These are phyloP conservation scores for Stegastes partitus DNA, from an alignment of 2,113 vertebrate genomes.

Conservation along the genomic window DNA sequence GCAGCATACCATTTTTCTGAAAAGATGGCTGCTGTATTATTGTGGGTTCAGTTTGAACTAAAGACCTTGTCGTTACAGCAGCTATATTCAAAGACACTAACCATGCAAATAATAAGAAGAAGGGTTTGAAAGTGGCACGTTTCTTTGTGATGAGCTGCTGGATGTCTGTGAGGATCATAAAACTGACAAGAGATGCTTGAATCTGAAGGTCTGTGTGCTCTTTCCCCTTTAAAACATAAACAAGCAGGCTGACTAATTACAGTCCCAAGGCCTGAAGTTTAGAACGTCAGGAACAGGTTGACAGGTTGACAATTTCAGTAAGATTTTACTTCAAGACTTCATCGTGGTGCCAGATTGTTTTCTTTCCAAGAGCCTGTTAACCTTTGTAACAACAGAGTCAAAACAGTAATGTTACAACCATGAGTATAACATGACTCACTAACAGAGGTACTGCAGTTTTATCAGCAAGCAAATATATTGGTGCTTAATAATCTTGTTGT, in stretches of 20 bases:
- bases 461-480: not conserved
- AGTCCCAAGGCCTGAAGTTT: not conserved
- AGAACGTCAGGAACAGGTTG: not conserved
- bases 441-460: not conserved
- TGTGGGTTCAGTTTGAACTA: not conserved
- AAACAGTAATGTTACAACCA: not conserved
- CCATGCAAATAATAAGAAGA: not conserved
- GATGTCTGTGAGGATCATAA: not conserved
- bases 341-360: not conserved
- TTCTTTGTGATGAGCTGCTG: not conserved
- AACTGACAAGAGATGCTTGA: not conserved
- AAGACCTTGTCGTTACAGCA: not conserved
- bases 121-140: not conserved
- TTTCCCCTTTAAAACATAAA: slow-evolving; percentile 18
- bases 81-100: not conserved
- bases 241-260: not conserved
- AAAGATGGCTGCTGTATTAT: slow-evolving; percentile 2
- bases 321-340: not conserved
- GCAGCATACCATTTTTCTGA: not conserved
- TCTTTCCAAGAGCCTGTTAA: not conserved
- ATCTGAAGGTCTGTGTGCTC: not conserved
- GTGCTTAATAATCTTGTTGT: not conserved
- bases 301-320: not conserved
- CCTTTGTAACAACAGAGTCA: not conserved
- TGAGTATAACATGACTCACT: not conserved